Evolutionary conservation across 2,888 invertebrate genomes (phyloP), one percentile per base, ranked within the genome.

Genomic region (Lordiphosa fenestrarum): DNA sequence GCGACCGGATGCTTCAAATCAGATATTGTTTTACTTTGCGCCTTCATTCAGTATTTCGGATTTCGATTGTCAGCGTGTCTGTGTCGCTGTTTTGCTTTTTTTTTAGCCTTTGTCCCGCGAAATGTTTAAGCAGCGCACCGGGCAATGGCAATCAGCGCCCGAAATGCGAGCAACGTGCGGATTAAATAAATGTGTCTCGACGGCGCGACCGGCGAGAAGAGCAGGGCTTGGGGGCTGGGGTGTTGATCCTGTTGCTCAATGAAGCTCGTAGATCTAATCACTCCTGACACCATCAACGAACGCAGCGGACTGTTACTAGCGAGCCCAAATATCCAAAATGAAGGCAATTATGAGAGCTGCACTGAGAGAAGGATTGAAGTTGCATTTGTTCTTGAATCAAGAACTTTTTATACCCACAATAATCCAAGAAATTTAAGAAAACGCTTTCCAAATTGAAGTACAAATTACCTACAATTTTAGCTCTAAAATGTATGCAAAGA

Each of bases 1-100:
- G 86, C 88, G 86, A 88, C 88, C 88, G 88, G 88, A 88, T 88
- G 88, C 88, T 78, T 86, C 87, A 88, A 86, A 88, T 88, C 88
- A 86, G 88, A 87, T 87, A 87, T 86, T 86, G 71, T 86, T 85
- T 80, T 83, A 73, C 80, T 80, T 76, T 77, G 77, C 75, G 82
- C 82, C 78, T 76, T 80, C 77, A 80, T 76, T 80, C 80, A 82
- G 76, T 69, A 72, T 75, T 75, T 80, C 66, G 73, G 65, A 68
- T 69, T 76, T 69, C 76, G 76, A 77, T 77, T 77, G 76, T 77
- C 76, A 80, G 80, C 75, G 74, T 76, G 75, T 75, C 80, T 80
- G 73, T 72, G 72, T 72, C 74, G 65, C 40, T 54, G 54, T 64
- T 66, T 53, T 56, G 55, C 54, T 49, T 37, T 53, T 59, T 21